Evolutionary conservation across 1,140 invertebrate species (phyloP).

Genomic region (Drosophila parvula): DNA sequence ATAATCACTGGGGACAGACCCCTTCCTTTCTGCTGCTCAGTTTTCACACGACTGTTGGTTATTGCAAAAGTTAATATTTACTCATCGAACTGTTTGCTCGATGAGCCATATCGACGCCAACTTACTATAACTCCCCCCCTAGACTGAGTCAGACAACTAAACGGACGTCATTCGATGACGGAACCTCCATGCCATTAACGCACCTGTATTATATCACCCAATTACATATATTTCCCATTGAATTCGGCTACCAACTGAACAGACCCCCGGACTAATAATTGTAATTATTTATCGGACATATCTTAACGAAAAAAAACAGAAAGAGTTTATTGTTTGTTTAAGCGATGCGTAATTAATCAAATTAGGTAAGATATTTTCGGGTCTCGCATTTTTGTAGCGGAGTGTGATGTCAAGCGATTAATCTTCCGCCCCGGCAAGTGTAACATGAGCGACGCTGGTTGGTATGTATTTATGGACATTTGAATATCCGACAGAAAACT

Average conservation of each 20-base stretch:
- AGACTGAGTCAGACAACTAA: constrained; percentile 20
- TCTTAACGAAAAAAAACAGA: constrained; percentile 22
- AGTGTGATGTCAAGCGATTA: constrained; percentile 51
- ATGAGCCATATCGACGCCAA: constrained; percentile 36
- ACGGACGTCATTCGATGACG: constrained; percentile 45
- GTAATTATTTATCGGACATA: constrained; percentile 51
- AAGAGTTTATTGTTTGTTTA: constrained; percentile 25
- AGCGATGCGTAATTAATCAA: constrained; percentile 67
- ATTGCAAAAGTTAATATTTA: constrained; percentile 20
- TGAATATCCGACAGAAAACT: constrained; percentile 36
- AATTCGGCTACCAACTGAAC: constrained; percentile 10
- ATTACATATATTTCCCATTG: constrained; percentile 30
- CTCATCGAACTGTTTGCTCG: constrained; percentile 48
- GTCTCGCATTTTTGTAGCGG: constrained; percentile 17
- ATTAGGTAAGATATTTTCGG: constrained; percentile 57
- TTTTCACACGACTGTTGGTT: constrained; percentile 24
- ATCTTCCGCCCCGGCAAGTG: constrained; percentile 67
- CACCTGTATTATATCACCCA: constrained; percentile 50
- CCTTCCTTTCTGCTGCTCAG: neutral
- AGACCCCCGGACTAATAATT: constrained; percentile 41
- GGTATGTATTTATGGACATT: constrained; percentile 65
- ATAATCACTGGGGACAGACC: neutral
- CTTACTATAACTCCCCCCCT: neutral
- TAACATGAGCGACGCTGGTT: constrained; percentile 61
- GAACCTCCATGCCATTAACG: constrained; percentile 3